A percentile compares a stretch with the other conserved stretches of the same genome.
phyloP scores from a whole-genome alignment of 2,113 vertebrate species.

The Nyctereutes procyonoides region DNA sequence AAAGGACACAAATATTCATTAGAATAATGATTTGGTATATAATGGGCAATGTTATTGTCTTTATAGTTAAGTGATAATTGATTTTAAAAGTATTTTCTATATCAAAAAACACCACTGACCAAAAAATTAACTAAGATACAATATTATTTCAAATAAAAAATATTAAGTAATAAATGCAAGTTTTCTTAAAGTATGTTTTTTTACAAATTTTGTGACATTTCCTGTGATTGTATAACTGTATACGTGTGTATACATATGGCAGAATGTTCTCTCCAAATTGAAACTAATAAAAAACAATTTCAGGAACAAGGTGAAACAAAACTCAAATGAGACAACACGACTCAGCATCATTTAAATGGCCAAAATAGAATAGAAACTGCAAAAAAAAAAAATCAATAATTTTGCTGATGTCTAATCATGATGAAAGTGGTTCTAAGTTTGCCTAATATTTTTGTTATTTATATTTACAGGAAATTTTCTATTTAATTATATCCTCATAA shows the following conservation, averaged over 20 bases:
- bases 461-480: neutral
- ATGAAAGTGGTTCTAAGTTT: constrained; percentile 1
- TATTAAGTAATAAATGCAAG: neutral
- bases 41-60: neutral
- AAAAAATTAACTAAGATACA: neutral
- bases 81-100: neutral
- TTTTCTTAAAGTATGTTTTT: neutral
- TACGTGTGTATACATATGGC: no score
- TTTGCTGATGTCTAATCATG: constrained; percentile 20
- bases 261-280: neutral
- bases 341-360: neutral
- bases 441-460: neutral
- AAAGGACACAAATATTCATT: constrained; percentile 14
- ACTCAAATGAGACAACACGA: neutral
- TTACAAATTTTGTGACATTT: neutral
- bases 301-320: neutral
- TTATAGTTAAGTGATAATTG: neutral
- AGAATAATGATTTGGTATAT: neutral
- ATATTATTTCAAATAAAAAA: neutral
- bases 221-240: neutral
- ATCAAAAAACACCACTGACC: neutral
- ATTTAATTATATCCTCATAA: neutral
- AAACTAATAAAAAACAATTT: constrained; percentile 11
- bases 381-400: neutral
- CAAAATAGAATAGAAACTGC: neutral